Conservation (phyloP, 1,140 invertebrate species). For the Drosophila aff. region DNA sequence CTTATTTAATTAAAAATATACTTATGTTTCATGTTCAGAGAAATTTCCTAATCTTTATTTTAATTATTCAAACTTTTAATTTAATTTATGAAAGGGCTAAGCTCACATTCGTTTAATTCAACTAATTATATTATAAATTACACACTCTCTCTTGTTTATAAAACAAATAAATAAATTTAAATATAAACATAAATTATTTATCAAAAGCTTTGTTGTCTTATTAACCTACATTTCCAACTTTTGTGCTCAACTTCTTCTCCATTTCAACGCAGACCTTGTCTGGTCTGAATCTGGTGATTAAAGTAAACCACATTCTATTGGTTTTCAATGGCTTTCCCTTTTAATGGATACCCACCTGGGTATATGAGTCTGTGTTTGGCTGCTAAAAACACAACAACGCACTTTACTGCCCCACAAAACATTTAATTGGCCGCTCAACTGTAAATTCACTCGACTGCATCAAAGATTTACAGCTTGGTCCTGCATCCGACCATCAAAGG, state of each 20-base stretch:
- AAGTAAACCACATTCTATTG: conserved; percentile 41
- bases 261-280: not conserved
- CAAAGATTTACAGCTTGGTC: conserved; percentile 58
- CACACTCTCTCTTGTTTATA: not conserved
- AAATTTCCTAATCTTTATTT: not conserved
- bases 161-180: not conserved
- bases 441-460: conserved; percentile 65
- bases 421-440: conserved; percentile 65
- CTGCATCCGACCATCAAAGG: conserved; percentile 21
- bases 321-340: conserved; percentile 38
- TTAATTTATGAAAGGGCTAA: not conserved
- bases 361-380: conserved; percentile 2
- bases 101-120: not conserved
- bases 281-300: conserved; percentile 6
- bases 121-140: not conserved
- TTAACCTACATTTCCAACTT: not conserved
- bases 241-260: not conserved
- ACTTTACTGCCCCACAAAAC: conserved; percentile 52
- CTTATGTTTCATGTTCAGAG: not conserved
- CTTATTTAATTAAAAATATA: not conserved
- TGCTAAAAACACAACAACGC: conserved; percentile 61
- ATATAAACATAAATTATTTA: not conserved
- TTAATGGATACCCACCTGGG: conserved; percentile 25
- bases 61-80: not conserved
- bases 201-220: not conserved